Evolutionary conservation across 2,888 invertebrate species (phyloP).

Genomic region (Halictus quadricinctus): DNA sequence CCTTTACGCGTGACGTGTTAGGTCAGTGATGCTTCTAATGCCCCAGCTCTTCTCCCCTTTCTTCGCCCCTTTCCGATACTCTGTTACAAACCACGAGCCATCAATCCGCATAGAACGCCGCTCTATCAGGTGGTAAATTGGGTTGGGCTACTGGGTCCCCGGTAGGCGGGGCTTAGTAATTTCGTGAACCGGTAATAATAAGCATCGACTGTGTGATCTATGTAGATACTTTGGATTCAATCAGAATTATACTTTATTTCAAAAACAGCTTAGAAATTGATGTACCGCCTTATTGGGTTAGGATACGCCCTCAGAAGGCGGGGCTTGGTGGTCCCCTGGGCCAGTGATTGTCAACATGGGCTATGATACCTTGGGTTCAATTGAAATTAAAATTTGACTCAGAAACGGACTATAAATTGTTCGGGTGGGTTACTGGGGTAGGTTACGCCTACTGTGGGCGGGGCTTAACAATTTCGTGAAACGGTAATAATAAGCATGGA

Average conservation of each 20-base stretch:
- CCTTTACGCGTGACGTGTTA: constrained; percentile 62
- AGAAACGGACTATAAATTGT: too few species aligned
- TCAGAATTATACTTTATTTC: neutral
- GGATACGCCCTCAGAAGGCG: neutral
- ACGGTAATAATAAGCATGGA: too few species aligned
- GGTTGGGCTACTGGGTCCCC: neutral
- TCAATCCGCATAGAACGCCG: constrained; percentile 5
- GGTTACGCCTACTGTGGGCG: too few species aligned
- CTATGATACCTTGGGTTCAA: too few species aligned
- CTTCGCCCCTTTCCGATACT: neutral
- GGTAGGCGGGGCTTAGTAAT: neutral
- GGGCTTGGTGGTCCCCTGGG: neutral
- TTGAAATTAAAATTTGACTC: too few species aligned
- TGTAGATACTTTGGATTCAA: neutral
- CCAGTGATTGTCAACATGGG: too few species aligned
- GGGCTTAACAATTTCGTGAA: too few species aligned
- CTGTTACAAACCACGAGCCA: neutral
- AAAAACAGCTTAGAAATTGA: neutral
- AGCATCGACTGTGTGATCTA: neutral
- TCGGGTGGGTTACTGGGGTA: too few species aligned
- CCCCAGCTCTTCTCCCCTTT: constrained; percentile 35
- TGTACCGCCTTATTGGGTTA: too few species aligned
- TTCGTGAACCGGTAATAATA: neutral
- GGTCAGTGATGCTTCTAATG: constrained; percentile 63
- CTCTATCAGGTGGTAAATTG: neutral